Base-by-base conservation (phyloP, 2,888 invertebrate species). In the Romanomermis culicivorax region DNA sequence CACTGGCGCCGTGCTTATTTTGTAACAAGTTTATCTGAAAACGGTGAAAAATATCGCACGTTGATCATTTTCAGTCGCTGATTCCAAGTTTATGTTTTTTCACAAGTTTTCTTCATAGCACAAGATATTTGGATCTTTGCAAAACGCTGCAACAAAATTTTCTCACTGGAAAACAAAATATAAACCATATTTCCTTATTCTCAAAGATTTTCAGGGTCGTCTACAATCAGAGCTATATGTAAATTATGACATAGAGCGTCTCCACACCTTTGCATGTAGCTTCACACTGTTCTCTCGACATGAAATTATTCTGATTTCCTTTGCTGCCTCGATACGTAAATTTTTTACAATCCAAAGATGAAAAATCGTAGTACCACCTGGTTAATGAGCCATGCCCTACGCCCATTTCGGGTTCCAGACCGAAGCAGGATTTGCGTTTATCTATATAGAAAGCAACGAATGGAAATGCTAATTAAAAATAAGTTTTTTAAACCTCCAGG, bases 361-460 rank as follows among this genome's bases (percentile, higher is more conserved):
- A 51, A n/a, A 60, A 58, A 48, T 66, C 63, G 57, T 64, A 65
- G 55, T 62, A 64, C 56, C 56, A 65, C 51, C 63, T 29, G 25
- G 24, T 45, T 20, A 53, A 51, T 29, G 45, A 27, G 3, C 14
- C 2, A 25, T 42, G 2, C 3, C 45, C 53, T 11, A 20, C 17
- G 17, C 55, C 55, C 24, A 2, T 26, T 11, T 25, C 3, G 11
- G 25, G 50, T 27, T 49, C 27, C 25, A 49, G 25, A 11, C 29
- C 50, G 27, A 14, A 4, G 29, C 50, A 49, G 27, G 50, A 25
- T 23, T 11, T 45, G 4, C 23, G 45, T 45, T n/a, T n/a, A 23
- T 11, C 45, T 45, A 45, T 7, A 45, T 36, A 36, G 17, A 36
- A 7, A 36, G 36, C 36, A 36, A 36, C 36, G 17, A 36, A 36